Evolutionary conservation across 2,113 vertebrate species (phyloP), one percentile per base, ranked within the genome.

Genomic region (Pipa parva): DNA sequence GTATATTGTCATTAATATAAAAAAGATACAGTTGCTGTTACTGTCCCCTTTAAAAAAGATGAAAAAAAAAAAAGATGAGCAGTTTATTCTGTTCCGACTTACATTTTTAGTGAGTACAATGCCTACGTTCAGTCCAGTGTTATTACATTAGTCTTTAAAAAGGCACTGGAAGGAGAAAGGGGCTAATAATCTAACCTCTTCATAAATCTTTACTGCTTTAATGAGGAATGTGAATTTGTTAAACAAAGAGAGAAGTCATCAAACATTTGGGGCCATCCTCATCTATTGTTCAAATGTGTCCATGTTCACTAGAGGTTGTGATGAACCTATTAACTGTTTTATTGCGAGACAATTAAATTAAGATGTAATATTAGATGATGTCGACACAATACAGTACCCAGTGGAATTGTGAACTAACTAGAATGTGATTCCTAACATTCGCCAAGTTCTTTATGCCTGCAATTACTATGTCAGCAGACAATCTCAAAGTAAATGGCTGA

Each of bases 401-500:
- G 45, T 24, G 18, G 65, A 68, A 21, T 18, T 21, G 25, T 42
- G 18, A 58, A 60, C 46, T 39, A 42, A 33, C 25, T 56, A 56
- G 54, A 27, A 51, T 60, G 27, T 50, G 48, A 59, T 27, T 51
- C 59, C 28, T 49, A 60, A 37, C 29, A 21, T 52, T 68, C 59
- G 48, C 50, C 31, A 56, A 18, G 27, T 28, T 20, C n/a, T 56
- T 29, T 29, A 58, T 68, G 56, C 51, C 20, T 58, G 58, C 33
- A 27, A 59, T 68, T 68, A 68, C 49, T 59, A 59, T 67, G 56
- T 57, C 31, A 59, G 26, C 48, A 68, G 42, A 51, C n/a, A 27
- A 31, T 29, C 27, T 31, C 17, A 3, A 36, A 36, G 31, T 59
- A 59, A 68, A 68, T 21, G 56, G 29, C 46, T 59, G 65, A 60